phyloP scores from a whole-genome alignment of 2,888 invertebrate species.

The Parnassius apollo region DNA sequence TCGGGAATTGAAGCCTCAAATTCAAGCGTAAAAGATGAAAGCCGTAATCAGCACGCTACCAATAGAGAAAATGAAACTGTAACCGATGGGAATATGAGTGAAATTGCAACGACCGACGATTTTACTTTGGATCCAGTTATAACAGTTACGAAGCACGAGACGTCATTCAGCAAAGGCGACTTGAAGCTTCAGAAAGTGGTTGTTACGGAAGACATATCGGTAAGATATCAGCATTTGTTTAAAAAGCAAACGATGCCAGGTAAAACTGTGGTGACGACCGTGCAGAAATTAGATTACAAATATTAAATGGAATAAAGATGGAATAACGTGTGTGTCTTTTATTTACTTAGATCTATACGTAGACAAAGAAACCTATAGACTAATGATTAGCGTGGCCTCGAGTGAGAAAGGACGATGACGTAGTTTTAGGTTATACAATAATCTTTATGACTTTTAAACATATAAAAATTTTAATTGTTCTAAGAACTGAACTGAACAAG shows the following conservation, averaged over 20 bases:
- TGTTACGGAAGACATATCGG: slow-evolving; percentile 62
- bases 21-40: slow-evolving; percentile 11
- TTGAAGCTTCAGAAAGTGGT: slow-evolving; percentile 61
- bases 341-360: slow-evolving; percentile 28
- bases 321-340: slow-evolving; percentile 31
- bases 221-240: slow-evolving; percentile 65
- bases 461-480: too few species aligned
- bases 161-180: slow-evolving; percentile 56
- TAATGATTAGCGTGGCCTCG: too few species aligned
- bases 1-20: background rate
- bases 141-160: slow-evolving; percentile 59
- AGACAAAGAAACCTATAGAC: too few species aligned
- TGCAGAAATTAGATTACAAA: slow-evolving; percentile 63
- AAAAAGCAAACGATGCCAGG: slow-evolving; percentile 56
- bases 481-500: too few species aligned
- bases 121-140: slow-evolving; percentile 52
- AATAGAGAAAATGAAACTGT: background rate
- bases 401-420: too few species aligned
- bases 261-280: slow-evolving; percentile 56
- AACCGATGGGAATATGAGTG: slow-evolving; percentile 9
- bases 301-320: slow-evolving; percentile 39
- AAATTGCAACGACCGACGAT: slow-evolving; percentile 28
- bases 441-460: too few species aligned
- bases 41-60: background rate
- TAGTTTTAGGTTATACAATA: too few species aligned